Evolutionary conservation across 2,113 vertebrate genomes (phyloP).

Genomic region (Myotis yumanensis): DNA sequence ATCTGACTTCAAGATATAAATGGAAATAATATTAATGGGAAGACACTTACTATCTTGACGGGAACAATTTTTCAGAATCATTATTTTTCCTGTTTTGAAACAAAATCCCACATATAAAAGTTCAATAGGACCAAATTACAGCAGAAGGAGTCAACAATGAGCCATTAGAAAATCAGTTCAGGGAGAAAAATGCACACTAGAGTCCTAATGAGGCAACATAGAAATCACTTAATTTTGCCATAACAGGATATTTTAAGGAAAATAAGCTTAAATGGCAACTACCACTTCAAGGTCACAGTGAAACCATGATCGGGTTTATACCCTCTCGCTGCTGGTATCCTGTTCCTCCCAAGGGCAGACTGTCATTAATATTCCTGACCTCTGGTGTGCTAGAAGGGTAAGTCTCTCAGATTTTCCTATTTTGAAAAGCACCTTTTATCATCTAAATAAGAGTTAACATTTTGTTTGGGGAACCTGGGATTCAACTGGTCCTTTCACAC

Average conservation of each 20-base stretch:
- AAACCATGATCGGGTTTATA: background rate
- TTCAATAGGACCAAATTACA: background rate
- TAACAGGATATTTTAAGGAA: background rate
- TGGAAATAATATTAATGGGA: background rate
- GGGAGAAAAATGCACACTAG: background rate
- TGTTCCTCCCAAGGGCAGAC: background rate
- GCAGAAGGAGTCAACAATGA: background rate
- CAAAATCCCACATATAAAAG: background rate
- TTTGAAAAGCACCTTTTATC: conserved; percentile 36
- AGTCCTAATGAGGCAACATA: background rate
- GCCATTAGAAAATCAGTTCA: conserved; percentile 1
- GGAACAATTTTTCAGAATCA: conserved; percentile 4
- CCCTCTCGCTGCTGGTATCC: background rate
- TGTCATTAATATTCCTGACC: background rate
- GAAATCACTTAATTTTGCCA: background rate
- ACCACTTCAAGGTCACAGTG: background rate
- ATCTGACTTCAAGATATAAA: conserved; percentile 16
- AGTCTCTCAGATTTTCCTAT: background rate
- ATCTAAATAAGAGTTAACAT: conserved; percentile 23
- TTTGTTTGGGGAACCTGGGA: background rate
- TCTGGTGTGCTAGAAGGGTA: background rate
- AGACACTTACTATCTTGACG: background rate
- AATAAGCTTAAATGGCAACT: background rate
- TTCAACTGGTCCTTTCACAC: background rate
- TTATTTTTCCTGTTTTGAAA: conserved; percentile 46